Evolutionary conservation across 2,888 invertebrate genomes (phyloP).

Genomic region (Rhabditoides inermis): DNA sequence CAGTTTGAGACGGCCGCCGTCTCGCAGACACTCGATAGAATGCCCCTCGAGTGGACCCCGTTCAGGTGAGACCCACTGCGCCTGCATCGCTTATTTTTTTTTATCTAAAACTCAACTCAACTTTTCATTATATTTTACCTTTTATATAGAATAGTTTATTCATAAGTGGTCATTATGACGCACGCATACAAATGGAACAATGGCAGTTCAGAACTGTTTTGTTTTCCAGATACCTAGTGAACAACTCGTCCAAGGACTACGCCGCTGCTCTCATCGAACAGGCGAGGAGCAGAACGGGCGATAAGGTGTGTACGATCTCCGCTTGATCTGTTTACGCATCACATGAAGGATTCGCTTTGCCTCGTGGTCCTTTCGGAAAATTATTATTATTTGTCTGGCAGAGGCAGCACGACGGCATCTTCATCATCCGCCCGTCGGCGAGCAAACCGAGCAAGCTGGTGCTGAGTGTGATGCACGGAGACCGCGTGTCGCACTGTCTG

Average conservation of each 20-base stretch:
- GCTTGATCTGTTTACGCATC: no score
- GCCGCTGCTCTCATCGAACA: conserved; percentile 16
- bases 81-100: no score
- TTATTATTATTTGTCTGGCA: no score
- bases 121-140: no score
- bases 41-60: not conserved
- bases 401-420: conserved; percentile 69
- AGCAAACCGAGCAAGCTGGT: conserved; percentile 18
- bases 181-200: not conserved
- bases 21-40: conserved; percentile 2
- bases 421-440: conserved; percentile 74
- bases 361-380: no score
- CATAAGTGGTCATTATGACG: no score
- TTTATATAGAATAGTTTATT: no score
- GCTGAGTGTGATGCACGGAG: conserved; percentile 23
- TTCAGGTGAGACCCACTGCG: not conserved
- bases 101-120: no score
- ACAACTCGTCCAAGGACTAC: conserved; percentile 21
- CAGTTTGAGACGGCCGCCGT: conserved; percentile 2
- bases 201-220: not conserved
- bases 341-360: no score
- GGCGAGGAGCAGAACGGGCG: conserved; percentile 60
- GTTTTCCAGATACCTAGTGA: conserved; percentile 20
- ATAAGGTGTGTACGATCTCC: no score
- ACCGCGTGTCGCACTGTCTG: conserved; percentile 53